Percentiles rank a stretch among this genome's conserved stretches.
Evolutionary conservation across 2,797 vertebrate species (phyloP).

Genomic region (Chelonia mydas): DNA sequence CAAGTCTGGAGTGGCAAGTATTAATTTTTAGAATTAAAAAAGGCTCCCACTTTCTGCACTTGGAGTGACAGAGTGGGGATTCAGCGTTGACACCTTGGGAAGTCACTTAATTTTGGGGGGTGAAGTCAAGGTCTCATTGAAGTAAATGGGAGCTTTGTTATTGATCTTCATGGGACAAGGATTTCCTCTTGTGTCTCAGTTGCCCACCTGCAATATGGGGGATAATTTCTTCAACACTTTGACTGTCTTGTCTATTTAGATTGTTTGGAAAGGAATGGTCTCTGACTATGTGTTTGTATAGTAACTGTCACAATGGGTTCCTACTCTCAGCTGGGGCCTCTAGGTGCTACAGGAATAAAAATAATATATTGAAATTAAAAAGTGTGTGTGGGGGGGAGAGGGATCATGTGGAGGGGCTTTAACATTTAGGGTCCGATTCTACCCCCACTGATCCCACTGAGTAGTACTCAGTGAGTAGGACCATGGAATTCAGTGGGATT

Average conservation of each 20-base stretch:
- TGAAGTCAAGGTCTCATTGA: not conserved
- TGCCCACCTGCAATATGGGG: not conserved
- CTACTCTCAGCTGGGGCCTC: not conserved
- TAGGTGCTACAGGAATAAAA: not conserved
- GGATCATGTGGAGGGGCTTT: not conserved
- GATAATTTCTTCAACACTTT: not conserved
- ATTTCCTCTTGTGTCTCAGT: not conserved
- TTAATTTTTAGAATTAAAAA: too few relatives aligned
- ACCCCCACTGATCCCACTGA: not conserved
- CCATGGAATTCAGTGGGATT: not conserved
- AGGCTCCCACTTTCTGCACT: too few relatives aligned
- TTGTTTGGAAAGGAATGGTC: not conserved
- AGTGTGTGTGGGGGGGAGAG: not conserved
- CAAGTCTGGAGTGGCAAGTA: too few relatives aligned
- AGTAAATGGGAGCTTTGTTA: not conserved
- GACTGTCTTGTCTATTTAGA: not conserved
- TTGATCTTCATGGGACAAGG: not conserved
- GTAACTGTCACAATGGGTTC: not conserved
- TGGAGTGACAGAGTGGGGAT: too few relatives aligned
- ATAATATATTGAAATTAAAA: not conserved
- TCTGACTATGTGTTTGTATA: not conserved
- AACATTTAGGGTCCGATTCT: not conserved
- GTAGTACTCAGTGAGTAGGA: not conserved
- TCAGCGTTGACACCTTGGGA: not conserved
- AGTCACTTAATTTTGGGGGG: not conserved